Conservation (phyloP, 2,888 invertebrate genomes). For the Altica lythri region DNA sequence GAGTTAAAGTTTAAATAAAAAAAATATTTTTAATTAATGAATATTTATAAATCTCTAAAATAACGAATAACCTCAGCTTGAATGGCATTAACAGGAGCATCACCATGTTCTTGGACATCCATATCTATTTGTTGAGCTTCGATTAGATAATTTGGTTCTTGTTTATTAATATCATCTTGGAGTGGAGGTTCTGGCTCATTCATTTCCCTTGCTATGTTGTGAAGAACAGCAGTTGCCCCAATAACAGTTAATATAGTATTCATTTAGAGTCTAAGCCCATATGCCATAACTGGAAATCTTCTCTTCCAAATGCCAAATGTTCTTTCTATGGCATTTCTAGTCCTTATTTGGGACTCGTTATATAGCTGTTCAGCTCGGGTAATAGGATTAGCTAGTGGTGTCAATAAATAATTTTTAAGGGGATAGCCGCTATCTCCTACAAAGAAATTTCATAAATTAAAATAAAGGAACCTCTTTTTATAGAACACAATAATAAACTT, state of each 20-base stretch:
- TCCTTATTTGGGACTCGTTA: too few species aligned
- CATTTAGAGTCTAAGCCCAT: conserved; percentile 19
- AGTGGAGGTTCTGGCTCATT: conserved; percentile 23
- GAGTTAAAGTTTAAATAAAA: too few species aligned
- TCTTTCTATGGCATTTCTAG: neutral
- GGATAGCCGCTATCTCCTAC: conserved; percentile 16
- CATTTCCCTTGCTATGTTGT: conserved; percentile 19
- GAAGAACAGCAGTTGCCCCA: conserved; percentile 23
- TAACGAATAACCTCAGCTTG: too few species aligned
- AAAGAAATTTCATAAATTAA: too few species aligned
- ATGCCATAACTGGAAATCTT: conserved; percentile 33
- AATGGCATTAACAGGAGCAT: too few species aligned
- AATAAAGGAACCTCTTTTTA: too few species aligned
- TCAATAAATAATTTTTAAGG: conserved; percentile 12
- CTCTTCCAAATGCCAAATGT: conserved; percentile 51
- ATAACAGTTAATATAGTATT: conserved; percentile 18
- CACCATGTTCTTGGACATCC: too few species aligned
- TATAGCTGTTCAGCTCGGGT: too few species aligned
- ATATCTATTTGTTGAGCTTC: conserved; percentile 6
- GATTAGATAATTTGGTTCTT: conserved; percentile 25
- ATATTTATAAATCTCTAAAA: too few species aligned
- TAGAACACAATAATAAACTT: too few species aligned
- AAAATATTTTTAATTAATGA: too few species aligned
- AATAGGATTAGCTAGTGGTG: neutral
- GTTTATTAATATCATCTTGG: conserved; percentile 23